Base-by-base conservation (phyloP, 2,888 invertebrate genomes). In the Anorthoa munda region DNA sequence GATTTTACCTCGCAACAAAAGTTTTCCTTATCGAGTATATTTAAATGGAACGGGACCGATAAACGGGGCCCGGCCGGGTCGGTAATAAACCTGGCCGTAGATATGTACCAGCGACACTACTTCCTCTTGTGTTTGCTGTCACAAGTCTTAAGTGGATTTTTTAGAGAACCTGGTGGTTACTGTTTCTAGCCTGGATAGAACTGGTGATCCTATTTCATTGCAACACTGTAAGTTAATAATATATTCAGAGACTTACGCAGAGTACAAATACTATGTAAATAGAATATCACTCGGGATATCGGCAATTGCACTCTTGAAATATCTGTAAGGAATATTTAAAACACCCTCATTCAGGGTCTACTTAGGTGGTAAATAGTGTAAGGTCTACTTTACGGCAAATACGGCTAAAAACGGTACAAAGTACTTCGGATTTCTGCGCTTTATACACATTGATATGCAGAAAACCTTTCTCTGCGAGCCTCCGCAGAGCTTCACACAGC, bases 21-120 rank as follows among this genome's bases (percentile, higher is more conserved):
- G 87, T 90, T 88, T 90, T 89, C 90, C 91, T 91, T 91, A 91
- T 90, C 91, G 86, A 86, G 77, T 85, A 82, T 90, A 84, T 86
- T 86, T 85, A 89, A 89, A 90, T 91, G 88, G 90, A 87, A 88
- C 91, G 88, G 91, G 90, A 89, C 85, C 89, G 91, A 91, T 90
- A 91, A 91, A 90, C 87, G 89, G 79, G 90, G 90, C 88, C 87
- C 88, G 79, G 81, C 71, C 84, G 87, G 89, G 87, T 89, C 88
- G 84, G 84, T 86, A 82, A 83, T 86, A 86, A 86, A 88, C 86
- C 87, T 85, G 85, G 79, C 68, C 68, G 81, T 83, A 85, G 85
- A 88, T 88, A 89, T 80, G 82, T 80, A 86, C 82, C 85, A 82
- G 65, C 75, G 78, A 83, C 78, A 81, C 75, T 81, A 77, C 80